These are phyloP conservation scores for Cyprinus carpio DNA, from an alignment of 2,113 vertebrate genomes.

Conservation along the genomic window DNA sequence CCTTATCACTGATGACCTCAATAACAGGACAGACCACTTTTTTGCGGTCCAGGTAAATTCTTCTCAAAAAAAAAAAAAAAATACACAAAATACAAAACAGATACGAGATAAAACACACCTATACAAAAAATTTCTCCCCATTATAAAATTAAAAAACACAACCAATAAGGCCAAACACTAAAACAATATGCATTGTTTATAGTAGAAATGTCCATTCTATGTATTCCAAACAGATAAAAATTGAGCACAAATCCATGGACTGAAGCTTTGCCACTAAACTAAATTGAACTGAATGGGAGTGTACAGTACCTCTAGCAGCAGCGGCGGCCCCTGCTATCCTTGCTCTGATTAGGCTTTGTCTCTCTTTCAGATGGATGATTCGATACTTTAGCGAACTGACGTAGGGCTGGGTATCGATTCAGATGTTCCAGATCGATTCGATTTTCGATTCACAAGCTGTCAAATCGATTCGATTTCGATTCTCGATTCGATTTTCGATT, in stretches of 20 bases:
- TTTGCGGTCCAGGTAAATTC: slow-evolving; percentile 79
- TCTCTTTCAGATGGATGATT: slow-evolving; percentile 86
- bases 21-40: slow-evolving; percentile 96
- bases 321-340: slow-evolving; percentile 84
- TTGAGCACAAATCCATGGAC: background rate
- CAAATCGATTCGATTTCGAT: too few relatives aligned
- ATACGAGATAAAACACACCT: too few relatives aligned
- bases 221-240: background rate
- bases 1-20: slow-evolving; percentile 95
- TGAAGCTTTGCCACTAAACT: background rate
- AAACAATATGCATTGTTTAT: background rate
- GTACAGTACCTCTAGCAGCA: slow-evolving; percentile 84
- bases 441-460: too few relatives aligned
- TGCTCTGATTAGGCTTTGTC: slow-evolving; percentile 92
- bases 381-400: slow-evolving; percentile 92
- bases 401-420: too few relatives aligned
- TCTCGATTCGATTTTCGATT: too few relatives aligned
- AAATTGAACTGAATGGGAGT: background rate
- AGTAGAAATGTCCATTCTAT: background rate
- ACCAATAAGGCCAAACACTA: background rate
- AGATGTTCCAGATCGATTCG: too few relatives aligned
- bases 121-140: too few relatives aligned
- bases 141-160: too few relatives aligned
- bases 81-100: too few relatives aligned
- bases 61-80: too few relatives aligned